Evolutionary conservation across 1,140 invertebrate genomes (phyloP), one percentile per base, ranked within the genome.

Genomic region (Globodera ellingtonae): DNA sequence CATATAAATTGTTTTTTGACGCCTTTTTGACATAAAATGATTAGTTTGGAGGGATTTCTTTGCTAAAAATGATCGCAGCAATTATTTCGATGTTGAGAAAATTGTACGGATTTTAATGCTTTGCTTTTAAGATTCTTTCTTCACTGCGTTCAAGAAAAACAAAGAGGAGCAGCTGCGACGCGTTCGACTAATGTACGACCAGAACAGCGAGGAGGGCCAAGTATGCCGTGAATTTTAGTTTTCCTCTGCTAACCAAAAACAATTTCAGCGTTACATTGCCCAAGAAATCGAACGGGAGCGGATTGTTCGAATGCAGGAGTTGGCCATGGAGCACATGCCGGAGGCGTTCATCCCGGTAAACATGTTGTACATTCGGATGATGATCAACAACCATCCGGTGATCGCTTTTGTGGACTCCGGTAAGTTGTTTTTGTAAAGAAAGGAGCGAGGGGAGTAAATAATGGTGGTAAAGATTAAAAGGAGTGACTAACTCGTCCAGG

Each of bases 351-450:
- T 83, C 21, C 44, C 81, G 24, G 84, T 85, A 6, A 79, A 86
- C 44, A 85, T 86, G 84, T 72, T 85, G 59, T 85, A 86, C 79
- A 86, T 85, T 62, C 76, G 77, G 35, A 80, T 84, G 75, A 86
- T 74, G 15, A 86, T 85, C 44, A 85, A 85, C 66, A 80, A 81
- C 52, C 73, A 77, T 44, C 79, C 79, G 13, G 80, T 86, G n/a
- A 86, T 84, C 67, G 84, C 84, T 56, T 85, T 85, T 52, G 79
- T 82, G 35, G 81, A 82, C 65, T 82, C 81, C 5, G 81, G 81
- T 82, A 24, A 10, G 44, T 8, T 50, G 44, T 35, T 35, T 35
- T 35, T 35, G 35, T 35, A 35, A 35, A 35, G 35, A 3, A 35
- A 35, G 3, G 35, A 35, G 0, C 35, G 35, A 35, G 35, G 35